Percentiles rank a stretch among this genome's conserved stretches.
Evolutionary conservation across 2,888 invertebrate genomes (phyloP).

Genomic region (Heliconius ismenius): DNA sequence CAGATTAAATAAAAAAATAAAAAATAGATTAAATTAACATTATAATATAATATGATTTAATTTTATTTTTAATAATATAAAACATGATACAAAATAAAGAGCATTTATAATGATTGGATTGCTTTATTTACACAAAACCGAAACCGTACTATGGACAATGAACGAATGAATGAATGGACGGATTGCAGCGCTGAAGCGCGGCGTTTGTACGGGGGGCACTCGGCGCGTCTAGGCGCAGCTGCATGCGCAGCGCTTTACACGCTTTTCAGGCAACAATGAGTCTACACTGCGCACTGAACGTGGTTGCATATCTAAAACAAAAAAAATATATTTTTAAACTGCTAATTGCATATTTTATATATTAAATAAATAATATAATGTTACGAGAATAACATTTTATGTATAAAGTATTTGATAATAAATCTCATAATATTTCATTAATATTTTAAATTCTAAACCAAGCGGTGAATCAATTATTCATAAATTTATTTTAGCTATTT

Average conservation of each 20-base stretch:
- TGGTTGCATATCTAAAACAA: slow-evolving; percentile 88
- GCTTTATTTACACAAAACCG: slow-evolving; percentile 50
- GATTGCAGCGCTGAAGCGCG: slow-evolving; percentile 42
- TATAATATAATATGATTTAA: slow-evolving; percentile 12
- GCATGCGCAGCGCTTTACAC: slow-evolving; percentile 89
- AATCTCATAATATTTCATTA: too few species aligned
- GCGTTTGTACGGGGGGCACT: slow-evolving; percentile 49
- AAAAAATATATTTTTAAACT: background rate
- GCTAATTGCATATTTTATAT: background rate
- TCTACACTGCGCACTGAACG: slow-evolving; percentile 85
- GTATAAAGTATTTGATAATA: too few species aligned
- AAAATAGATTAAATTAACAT: slow-evolving; percentile 12
- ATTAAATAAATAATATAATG: too few species aligned
- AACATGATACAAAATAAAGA: slow-evolving; percentile 40
- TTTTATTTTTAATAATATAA: background rate
- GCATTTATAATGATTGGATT: slow-evolving; percentile 36
- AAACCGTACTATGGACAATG: slow-evolving; percentile 47
- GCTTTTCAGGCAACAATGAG: slow-evolving; percentile 81
- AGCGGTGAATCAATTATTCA: too few species aligned
- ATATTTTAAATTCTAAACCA: too few species aligned
- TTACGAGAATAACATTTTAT: too few species aligned
- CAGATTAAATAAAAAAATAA: slow-evolving; percentile 17
- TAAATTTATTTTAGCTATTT: too few species aligned
- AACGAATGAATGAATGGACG: slow-evolving; percentile 46
- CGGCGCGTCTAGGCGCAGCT: slow-evolving; percentile 82